Evolutionary conservation across 2,888 invertebrate genomes (phyloP).

Genomic region (Drosophila mayaguana): DNA sequence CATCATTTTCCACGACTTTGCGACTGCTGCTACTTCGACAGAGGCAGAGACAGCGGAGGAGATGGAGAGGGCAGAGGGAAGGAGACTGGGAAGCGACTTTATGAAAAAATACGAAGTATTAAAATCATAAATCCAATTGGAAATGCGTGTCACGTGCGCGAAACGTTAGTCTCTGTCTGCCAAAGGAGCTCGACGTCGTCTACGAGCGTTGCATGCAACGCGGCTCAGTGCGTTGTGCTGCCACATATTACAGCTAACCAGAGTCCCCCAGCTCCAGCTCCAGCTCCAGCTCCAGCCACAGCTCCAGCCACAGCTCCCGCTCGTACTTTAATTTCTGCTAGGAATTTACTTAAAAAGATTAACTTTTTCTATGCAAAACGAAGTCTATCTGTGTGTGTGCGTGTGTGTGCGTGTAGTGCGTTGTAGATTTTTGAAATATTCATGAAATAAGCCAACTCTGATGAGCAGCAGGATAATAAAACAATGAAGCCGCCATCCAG

Average conservation of each 20-base stretch:
- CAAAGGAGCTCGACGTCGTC: constrained; percentile 43
- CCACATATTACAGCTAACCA: constrained; percentile 31
- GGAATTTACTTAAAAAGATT: constrained; percentile 78
- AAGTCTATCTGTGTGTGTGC: background rate
- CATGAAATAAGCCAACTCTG: constrained; percentile 60
- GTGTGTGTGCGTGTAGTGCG: constrained; percentile 34
- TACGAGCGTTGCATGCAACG: constrained; percentile 62
- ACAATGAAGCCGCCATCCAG: constrained; percentile 71
- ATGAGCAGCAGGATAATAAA: constrained; percentile 68
- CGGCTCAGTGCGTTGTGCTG: constrained; percentile 41
- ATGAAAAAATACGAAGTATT: constrained; percentile 83
- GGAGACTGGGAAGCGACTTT: constrained; percentile 48
- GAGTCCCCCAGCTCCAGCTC: background rate
- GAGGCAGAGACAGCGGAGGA: background rate
- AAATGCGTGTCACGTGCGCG: constrained; percentile 82
- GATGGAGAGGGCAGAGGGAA: background rate
- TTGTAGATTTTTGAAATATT: constrained; percentile 73
- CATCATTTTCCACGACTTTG: constrained; percentile 59
- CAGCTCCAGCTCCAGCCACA: constrained; percentile 3
- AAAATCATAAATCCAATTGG: constrained; percentile 82
- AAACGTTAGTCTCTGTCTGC: constrained; percentile 77
- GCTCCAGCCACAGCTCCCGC: background rate
- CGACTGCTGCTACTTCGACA: constrained; percentile 10
- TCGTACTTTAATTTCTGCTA: constrained; percentile 68
- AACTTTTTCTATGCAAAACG: constrained; percentile 74